Conservation (phyloP, 2,113 vertebrate genomes). For the Paradisaea rubra region DNA sequence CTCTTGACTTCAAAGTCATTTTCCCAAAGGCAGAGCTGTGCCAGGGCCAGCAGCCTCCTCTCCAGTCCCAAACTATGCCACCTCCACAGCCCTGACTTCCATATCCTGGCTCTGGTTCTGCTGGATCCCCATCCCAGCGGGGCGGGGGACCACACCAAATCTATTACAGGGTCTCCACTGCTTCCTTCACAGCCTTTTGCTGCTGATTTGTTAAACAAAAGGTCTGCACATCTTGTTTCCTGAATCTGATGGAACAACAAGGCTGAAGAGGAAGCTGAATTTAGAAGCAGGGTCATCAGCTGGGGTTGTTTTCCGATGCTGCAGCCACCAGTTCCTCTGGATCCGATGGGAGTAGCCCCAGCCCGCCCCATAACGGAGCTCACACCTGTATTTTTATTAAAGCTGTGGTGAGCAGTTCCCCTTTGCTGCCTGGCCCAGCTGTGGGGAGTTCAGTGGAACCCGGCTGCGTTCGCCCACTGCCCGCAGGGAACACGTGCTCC, state of each 20-base stretch:
- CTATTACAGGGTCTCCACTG: neutral
- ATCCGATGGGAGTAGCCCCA: neutral
- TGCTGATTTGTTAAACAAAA: conserved; percentile 56
- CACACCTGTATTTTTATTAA: neutral
- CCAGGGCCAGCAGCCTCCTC: neutral
- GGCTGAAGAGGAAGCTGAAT: conserved; percentile 29
- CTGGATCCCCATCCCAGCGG: neutral
- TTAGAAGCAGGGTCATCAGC: neutral
- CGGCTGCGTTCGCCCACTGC: rapidly evolving
- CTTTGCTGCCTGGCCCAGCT: neutral
- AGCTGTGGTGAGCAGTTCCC: neutral
- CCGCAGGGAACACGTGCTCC: rapidly evolving
- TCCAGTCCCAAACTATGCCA: neutral
- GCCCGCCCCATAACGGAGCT: neutral
- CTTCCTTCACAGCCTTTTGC: neutral
- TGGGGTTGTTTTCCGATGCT: neutral
- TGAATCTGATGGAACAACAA: neutral
- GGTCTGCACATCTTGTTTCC: neutral
- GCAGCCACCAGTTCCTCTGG: neutral
- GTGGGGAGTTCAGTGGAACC: neutral
- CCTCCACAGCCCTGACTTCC: neutral
- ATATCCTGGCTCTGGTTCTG: neutral
- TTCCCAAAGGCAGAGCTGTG: neutral
- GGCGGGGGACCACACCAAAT: too few species aligned
- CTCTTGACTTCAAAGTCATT: neutral